Base-by-base conservation (phyloP, 37 sponge, comb jelly and placozoan genomes). In the Dysidea cf. avara region DNA sequence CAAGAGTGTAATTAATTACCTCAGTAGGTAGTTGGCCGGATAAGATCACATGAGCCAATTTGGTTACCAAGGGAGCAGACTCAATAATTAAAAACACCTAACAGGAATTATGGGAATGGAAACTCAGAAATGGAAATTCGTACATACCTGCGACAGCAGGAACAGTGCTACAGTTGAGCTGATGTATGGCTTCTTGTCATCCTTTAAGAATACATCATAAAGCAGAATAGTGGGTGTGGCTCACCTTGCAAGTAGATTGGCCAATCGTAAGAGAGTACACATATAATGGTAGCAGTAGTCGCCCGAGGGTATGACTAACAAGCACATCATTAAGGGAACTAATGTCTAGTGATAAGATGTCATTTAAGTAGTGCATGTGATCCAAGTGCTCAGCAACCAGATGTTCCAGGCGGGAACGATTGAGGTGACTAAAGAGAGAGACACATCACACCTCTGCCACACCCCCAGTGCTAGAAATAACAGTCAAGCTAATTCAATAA, bases 331-430 rank as follows among this genome's bases (percentile, higher is more conserved):
- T 79, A 49, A 99, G 86, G 12, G 69, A 53, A 48, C 31, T 30
- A 7, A 95, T 46, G 22, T 66, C 52, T 20, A 99, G 91, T 28
- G 63, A 77, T 31, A 92, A 71, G 68, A 99, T 92, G 64, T 99
- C 99, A 40, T 92, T 82, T 50, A 99, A 58, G 59, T 99, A 99
- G 56, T 89, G 93, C 69, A 96, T 76, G 50, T 95, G 91, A 56
- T 99, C 99, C 51, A 99, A 57, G 43, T 99, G 99, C 18, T 89
- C 93, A 2, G 94, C 99, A 13, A 95, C 89, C 31, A 90, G 74
- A 46, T 71, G 35, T 49, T 87, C 91, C 76, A 99, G 76, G 11
- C 77, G 60, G 36, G 77, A 74, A 36, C 84, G 68, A 46, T 81
- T 83, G 63, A 90, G 70, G 36, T 92, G 93, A 35, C 89, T 96